Evolutionary conservation across 2,888 invertebrate genomes (phyloP).

Genomic region (Ophion costatus): DNA sequence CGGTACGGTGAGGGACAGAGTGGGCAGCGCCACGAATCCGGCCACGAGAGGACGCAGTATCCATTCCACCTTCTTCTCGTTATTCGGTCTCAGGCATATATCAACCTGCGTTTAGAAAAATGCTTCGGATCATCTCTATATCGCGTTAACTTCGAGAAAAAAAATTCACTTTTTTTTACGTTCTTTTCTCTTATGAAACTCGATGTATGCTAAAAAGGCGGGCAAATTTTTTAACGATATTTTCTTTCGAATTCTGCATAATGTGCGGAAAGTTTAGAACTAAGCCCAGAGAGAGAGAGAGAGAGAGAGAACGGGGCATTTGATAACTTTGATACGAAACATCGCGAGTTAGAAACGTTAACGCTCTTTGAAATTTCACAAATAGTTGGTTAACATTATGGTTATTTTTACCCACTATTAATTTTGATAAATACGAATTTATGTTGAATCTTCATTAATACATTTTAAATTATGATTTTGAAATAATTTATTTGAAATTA

Average conservation of each 20-base stretch:
- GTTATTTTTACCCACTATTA: neutral
- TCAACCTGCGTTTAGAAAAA: slow-evolving; percentile 78
- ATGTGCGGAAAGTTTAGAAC: neutral
- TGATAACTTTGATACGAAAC: neutral
- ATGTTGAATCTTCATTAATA: neutral
- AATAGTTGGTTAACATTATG: neutral
- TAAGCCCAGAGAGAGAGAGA: neutral
- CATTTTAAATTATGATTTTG: no score
- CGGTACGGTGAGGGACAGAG: slow-evolving; percentile 84
- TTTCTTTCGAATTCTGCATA: neutral
- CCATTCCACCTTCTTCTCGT: slow-evolving; percentile 87
- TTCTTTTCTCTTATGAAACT: neutral
- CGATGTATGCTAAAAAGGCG: neutral
- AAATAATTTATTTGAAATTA: no score
- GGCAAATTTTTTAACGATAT: neutral
- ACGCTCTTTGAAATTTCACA: neutral
- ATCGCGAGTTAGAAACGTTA: neutral
- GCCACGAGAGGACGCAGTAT: slow-evolving; percentile 90
- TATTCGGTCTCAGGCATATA: slow-evolving; percentile 85
- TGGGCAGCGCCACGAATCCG: slow-evolving; percentile 86
- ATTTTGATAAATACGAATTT: neutral
- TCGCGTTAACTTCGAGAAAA: neutral
- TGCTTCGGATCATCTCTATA: neutral
- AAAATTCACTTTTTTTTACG: neutral
- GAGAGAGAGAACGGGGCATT: neutral